These are phyloP conservation scores for Phoxinus dragarum DNA, from an alignment of 2,797 vertebrate genomes.

Conservation along the genomic window DNA sequence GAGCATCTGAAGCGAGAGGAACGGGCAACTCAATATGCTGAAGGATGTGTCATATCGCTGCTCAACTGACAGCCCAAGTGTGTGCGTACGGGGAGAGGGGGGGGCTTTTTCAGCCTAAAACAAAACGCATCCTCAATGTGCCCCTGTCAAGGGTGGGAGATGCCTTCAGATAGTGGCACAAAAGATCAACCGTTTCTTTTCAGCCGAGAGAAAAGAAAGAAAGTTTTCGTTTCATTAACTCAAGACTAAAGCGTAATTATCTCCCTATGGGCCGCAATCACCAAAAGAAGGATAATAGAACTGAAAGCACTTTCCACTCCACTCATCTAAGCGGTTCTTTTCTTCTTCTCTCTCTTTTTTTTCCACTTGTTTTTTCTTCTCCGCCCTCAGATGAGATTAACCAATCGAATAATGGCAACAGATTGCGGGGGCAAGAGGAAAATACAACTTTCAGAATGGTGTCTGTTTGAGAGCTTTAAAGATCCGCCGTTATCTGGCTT, in stretches of 20 bases:
- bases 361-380: slow-evolving; percentile 67
- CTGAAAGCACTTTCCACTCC: slow-evolving; percentile 76
- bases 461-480: slow-evolving; percentile 54
- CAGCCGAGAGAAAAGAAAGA: slow-evolving; percentile 70
- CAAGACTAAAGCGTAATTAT: slow-evolving; percentile 83
- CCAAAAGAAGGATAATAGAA: slow-evolving; percentile 77
- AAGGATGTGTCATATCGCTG: slow-evolving; percentile 71
- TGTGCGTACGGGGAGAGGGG: not conserved
- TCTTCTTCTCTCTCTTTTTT: slow-evolving; percentile 52
- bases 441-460: slow-evolving; percentile 62
- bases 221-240: slow-evolving; percentile 84
- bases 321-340: slow-evolving; percentile 70
- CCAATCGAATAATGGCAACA: slow-evolving; percentile 70
- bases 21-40: slow-evolving; percentile 70
- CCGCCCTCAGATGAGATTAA: slow-evolving; percentile 68
- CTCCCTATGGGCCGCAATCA: slow-evolving; percentile 81
- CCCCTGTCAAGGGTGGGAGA: slow-evolving; percentile 76
- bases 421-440: slow-evolving; percentile 57
- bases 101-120: slow-evolving; percentile 64
- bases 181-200: slow-evolving; percentile 78
- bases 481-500: slow-evolving; percentile 47
- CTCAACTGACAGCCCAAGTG: slow-evolving; percentile 69
- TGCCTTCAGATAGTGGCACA: slow-evolving; percentile 77
- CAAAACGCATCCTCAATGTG: slow-evolving; percentile 74
- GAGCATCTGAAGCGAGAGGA: slow-evolving; percentile 64